Percentiles rank a stretch among this genome's conserved stretches.
These are phyloP conservation scores for Tetramorium alpestre DNA, from an alignment of 1,140 invertebrate genomes.

Conservation along the genomic window DNA sequence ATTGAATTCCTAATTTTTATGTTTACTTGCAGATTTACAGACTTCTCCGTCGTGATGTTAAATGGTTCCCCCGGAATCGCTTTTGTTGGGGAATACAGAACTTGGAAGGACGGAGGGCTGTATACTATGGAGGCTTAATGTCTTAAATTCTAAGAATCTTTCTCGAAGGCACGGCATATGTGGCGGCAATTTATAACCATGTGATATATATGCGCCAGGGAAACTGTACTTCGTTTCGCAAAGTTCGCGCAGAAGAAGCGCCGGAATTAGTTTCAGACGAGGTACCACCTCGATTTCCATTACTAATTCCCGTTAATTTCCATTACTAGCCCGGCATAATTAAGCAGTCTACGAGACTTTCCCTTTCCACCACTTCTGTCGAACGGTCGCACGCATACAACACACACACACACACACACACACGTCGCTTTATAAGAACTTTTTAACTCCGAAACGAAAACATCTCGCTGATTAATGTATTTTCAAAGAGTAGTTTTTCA, in stretches of 20 bases:
- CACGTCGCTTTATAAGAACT: constrained; percentile 10
- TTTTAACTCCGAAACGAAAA: constrained; percentile 1
- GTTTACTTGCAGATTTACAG: background rate
- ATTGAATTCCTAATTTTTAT: background rate
- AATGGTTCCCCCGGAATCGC: background rate
- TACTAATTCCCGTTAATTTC: constrained; percentile 70
- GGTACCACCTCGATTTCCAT: constrained; percentile 47
- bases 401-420: too few species aligned
- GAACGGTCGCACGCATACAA: background rate
- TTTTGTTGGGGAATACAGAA: constrained; percentile 9
- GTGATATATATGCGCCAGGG: background rate
- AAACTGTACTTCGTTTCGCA: constrained; percentile 8
- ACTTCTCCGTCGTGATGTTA: background rate
- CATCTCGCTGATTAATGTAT: constrained; percentile 17
- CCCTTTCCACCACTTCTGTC: constrained; percentile 5
- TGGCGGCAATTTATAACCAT: constrained; percentile 39
- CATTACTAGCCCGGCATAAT: constrained; percentile 48
- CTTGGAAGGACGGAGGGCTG: background rate
- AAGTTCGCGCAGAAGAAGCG: constrained; percentile 48
- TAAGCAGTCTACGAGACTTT: constrained; percentile 25
- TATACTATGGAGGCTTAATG: constrained; percentile 3
- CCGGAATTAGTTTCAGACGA: constrained; percentile 51
- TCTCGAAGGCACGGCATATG: constrained; percentile 1
- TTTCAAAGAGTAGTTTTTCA: background rate
- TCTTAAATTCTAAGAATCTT: constrained; percentile 22